Conservation (phyloP, 2,113 vertebrate genomes). For the Nyctibius bracteatus region DNA sequence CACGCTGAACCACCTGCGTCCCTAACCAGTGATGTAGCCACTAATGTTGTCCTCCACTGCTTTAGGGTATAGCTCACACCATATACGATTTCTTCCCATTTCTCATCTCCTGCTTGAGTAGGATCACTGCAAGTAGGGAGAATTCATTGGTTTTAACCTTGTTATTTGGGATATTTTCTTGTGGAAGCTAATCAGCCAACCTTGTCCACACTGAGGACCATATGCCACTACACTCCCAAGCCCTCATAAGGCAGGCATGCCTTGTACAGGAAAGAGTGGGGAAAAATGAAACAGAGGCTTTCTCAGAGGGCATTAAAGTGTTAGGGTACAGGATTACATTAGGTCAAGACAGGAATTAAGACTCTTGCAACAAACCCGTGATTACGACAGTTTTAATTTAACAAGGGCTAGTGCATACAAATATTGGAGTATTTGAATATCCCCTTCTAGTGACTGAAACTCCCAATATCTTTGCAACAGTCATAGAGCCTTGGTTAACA, state of each 20-base stretch:
- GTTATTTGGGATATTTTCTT: background rate
- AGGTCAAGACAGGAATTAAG: background rate
- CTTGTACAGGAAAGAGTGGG: background rate
- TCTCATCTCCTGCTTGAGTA: background rate
- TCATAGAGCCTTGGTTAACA: background rate
- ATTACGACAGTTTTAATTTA: background rate
- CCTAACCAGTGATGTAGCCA: background rate
- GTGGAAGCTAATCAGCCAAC: background rate
- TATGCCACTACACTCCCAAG: background rate
- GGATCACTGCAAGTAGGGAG: background rate
- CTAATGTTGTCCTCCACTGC: background rate
- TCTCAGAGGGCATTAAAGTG: background rate
- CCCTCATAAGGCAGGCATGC: background rate
- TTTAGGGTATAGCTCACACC: background rate
- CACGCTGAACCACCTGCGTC: accelerated
- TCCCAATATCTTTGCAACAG: background rate
- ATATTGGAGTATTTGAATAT: background rate
- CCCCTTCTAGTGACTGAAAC: background rate
- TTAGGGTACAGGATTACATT: background rate
- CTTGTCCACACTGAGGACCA: background rate
- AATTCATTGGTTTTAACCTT: background rate
- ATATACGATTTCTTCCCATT: accelerated
- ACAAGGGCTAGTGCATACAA: background rate
- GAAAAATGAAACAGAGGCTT: background rate
- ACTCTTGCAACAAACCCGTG: background rate